Evolutionary conservation across 2,888 invertebrate species (phyloP), one percentile per base, ranked within the genome.

Genomic region (Polietes domitor): DNA sequence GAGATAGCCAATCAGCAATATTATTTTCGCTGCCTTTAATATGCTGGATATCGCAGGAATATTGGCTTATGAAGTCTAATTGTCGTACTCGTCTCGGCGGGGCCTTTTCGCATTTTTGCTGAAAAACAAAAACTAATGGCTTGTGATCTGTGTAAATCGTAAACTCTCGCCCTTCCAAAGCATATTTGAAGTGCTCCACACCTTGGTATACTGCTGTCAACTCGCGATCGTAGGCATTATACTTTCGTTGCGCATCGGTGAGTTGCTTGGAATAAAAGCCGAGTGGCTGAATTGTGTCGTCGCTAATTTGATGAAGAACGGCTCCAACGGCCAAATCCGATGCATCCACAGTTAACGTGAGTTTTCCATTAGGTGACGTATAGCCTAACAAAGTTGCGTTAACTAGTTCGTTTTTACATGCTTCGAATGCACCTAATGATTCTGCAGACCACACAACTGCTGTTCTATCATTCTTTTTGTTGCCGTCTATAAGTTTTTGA

Each of bases 61-160:
- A 80, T 37, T 86, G 86, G 1, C 78, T 74, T 17, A 88, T n/a
- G 19, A 86, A 90, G 70, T 91, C 89, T 0, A 92, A 82, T 3
- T 92, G 88, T 0, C 91, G 77, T 3, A 87, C 85, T 79, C 92
- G 91, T 1, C 91, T 74, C 0, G 91, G 91, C 0, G 91, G 89
- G 9, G 88, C 88, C 19, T 89, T 89, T 1, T 89, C 88, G 2
- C 86, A 41, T 10, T 88, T 88, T 79, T 88, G 84, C 4, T 73
- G 19, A 74, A 92, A 90, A 0, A 91, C 91, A 53, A 83, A 90
- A 0, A 80, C 68, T 0, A 87, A n/a, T 5, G 86, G 86, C 55
- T 87, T 87, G 65, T 87, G 87, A 50, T 87, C 87, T 0, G 86
- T 85, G 19, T 53, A 82, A 2, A 87, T 86, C 3, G 43, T 50